These are phyloP conservation scores for Athripsodes cinereus DNA, from an alignment of 2,888 invertebrate genomes.

Conservation along the genomic window DNA sequence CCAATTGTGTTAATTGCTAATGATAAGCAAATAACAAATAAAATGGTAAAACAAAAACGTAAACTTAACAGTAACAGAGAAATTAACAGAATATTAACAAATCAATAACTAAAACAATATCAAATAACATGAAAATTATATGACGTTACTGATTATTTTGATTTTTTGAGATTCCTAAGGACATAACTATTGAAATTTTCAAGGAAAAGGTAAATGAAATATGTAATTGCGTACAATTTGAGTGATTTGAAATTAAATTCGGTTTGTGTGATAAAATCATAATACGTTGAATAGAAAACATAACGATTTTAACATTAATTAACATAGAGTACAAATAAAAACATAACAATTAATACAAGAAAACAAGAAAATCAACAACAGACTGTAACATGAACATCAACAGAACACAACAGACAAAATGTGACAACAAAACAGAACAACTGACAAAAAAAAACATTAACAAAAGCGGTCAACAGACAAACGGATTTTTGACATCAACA, in stretches of 20 bases:
- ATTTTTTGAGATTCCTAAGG: no score
- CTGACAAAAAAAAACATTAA: neutral
- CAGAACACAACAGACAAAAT: neutral
- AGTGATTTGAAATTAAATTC: no score
- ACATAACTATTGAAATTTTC: no score
- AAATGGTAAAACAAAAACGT: neutral
- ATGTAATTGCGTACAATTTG: no score
- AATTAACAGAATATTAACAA: neutral
- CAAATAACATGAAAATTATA: neutral
- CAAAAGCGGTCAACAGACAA: neutral
- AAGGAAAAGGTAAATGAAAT: no score
- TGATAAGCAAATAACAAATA: neutral
- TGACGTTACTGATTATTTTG: no score
- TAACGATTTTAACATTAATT: no score
- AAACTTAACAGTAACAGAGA: neutral
- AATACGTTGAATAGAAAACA: no score
- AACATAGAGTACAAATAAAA: neutral
- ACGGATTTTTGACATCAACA: neutral
- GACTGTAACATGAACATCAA: neutral
- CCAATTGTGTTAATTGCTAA: neutral
- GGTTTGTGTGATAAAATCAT: no score
- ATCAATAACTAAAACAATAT: neutral
- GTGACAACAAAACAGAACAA: no score
- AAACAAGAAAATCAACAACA: constrained; percentile 1
- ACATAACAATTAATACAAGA: neutral